Conservation (phyloP, 1,140 invertebrate genomes). For the Pantala flavescens region DNA sequence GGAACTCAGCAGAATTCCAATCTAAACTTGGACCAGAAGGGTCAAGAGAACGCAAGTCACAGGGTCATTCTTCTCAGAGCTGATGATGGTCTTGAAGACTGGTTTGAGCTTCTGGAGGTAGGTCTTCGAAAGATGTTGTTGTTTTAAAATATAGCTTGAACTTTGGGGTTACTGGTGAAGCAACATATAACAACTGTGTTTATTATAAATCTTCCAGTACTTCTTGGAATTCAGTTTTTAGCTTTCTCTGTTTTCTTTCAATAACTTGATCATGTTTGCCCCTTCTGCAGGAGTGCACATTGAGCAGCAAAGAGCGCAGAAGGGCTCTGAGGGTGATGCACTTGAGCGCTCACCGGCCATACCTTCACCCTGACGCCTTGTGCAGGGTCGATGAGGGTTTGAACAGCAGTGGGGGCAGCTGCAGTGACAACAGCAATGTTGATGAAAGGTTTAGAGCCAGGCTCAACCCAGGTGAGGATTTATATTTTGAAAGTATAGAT, state of each 20-base stretch:
- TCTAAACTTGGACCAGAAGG: not conserved
- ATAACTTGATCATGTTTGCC: no score
- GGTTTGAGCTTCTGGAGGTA: conserved; percentile 47
- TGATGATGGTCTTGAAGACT: conserved; percentile 44
- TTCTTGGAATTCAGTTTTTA: no score
- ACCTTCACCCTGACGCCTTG: not conserved
- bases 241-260: no score
- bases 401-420: not conserved
- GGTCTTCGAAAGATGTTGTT: not conserved
- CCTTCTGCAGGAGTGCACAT: conserved; percentile 39
- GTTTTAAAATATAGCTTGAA: no score
- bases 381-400: not conserved
- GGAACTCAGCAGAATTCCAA: conserved; percentile 26
- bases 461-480: not conserved
- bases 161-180: no score
- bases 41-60: not conserved
- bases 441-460: not conserved
- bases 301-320: conserved; percentile 46
- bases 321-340: conserved; percentile 42
- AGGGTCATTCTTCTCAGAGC: conserved; percentile 44
- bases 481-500: no score
- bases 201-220: not conserved
- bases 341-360: conserved; percentile 29
- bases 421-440: not conserved
- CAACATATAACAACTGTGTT: not conserved